A percentile compares a stretch with the other conserved stretches of the same genome.
These are phyloP conservation scores for Acanthosoma haemorrhoidale DNA, from an alignment of 2,888 invertebrate genomes.

Conservation along the genomic window DNA sequence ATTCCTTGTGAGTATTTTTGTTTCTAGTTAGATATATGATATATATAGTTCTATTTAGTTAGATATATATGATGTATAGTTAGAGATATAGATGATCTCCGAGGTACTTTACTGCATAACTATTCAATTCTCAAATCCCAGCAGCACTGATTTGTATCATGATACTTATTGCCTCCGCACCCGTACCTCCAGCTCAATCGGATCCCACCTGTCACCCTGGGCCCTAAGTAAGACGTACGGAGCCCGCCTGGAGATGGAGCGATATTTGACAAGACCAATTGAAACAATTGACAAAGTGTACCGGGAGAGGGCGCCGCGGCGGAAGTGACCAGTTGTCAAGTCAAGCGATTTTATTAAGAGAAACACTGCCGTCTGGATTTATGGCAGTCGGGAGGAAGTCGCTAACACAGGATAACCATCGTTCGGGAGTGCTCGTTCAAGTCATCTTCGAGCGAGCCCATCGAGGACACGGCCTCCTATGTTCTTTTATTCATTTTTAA, in stretches of 20 bases:
- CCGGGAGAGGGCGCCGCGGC: background rate
- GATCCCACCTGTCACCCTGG: background rate
- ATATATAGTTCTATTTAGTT: too few species aligned
- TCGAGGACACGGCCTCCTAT: background rate
- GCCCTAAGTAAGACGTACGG: background rate
- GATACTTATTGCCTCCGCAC: too few species aligned
- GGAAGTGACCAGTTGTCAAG: conserved; percentile 19
- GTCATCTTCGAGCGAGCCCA: too few species aligned
- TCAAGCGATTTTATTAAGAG: conserved; percentile 23
- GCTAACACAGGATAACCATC: too few species aligned
- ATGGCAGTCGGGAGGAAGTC: conserved; percentile 3
- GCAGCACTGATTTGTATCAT: too few species aligned
- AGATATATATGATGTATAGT: too few species aligned
- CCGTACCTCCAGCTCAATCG: too few species aligned
- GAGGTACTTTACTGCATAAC: too few species aligned
- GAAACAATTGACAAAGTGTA: conserved; percentile 13
- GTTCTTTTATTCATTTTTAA: conserved; percentile 10
- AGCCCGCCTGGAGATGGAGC: background rate
- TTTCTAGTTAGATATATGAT: too few species aligned
- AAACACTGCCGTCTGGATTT: conserved; percentile 23
- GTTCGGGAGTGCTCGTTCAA: conserved; percentile 5
- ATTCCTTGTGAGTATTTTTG: too few species aligned
- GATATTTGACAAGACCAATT: conserved; percentile 11
- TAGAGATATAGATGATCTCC: too few species aligned
- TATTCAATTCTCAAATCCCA: too few species aligned